Base-by-base conservation (phyloP, 2,797 vertebrate species). In the Mormyrops boulengeri region DNA sequence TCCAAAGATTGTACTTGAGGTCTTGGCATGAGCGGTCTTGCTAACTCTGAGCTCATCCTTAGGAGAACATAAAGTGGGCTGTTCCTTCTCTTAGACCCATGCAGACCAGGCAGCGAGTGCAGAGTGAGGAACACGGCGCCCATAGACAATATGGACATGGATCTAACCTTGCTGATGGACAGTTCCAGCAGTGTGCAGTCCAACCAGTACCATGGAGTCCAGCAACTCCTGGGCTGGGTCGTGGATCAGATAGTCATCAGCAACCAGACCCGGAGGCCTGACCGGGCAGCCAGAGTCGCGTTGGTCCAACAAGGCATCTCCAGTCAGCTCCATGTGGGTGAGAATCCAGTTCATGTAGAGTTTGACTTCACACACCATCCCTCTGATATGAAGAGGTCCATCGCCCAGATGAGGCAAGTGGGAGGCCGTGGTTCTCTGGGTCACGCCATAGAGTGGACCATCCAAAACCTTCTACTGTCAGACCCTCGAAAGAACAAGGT, bases 91-190 rank as follows among this genome's bases (percentile, higher is more conserved):
- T 57, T 92, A 98, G 98, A 98, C 92, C 94, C 95, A 38, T 98
- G 98, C 90, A 92, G n/a, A 1, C 95, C 91, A 2, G 90, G 89
- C 4, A 80, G 14, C 0, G 90, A 91, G 19, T 98, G 97, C 19
- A 0, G 85, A 3, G 89, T 87, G 22, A 89, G 93, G 38, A 85
- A 52, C 87, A 88, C 93, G 0, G 22, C 22, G 0, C 34, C 88
- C 0, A 2, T n/a, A 49, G 94, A 94, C 1, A 38, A 88, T 4
- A 92, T 94, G 17, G 94, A 97, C 2, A 6, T 96, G 93, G 97
- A 98, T 93, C 91, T 98, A 86, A 95, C 93, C 0, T 91, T 97
- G 77, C 77, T 98, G 89, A 88, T 97, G 90, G 98, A 98, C 53
- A 90, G 96, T 80, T 98, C 97, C 90, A 90, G 19, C 26, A 93